phyloP scores from a whole-genome alignment of 2,797 vertebrate genomes.

The Ceryle rudis region DNA sequence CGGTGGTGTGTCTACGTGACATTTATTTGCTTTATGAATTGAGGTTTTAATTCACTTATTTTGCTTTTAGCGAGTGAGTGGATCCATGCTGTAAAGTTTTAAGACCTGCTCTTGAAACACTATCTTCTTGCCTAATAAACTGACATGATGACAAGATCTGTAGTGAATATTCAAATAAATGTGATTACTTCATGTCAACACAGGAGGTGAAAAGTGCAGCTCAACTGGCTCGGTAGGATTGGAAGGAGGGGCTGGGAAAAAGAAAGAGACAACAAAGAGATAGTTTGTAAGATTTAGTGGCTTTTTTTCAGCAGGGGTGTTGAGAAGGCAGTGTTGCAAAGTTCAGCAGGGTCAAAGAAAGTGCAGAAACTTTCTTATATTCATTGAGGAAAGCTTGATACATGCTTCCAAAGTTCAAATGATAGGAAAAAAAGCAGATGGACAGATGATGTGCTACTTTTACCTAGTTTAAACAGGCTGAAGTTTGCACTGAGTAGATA shows the following conservation, averaged over 20 bases:
- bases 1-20: conserved; percentile 77
- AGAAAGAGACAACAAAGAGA: conserved; percentile 85
- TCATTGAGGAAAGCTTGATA: conserved; percentile 52
- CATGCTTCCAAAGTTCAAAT: conserved; percentile 33
- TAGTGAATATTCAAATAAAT: conserved; percentile 81
- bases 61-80: conserved; percentile 74
- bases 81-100: conserved; percentile 77
- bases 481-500: background rate
- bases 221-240: conserved; percentile 76
- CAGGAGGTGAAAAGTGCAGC: conserved; percentile 85
- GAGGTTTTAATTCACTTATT: conserved; percentile 75
- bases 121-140: conserved; percentile 79
- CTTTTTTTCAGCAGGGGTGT: conserved; percentile 81
- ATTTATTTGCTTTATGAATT: conserved; percentile 74
- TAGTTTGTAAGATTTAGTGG: conserved; percentile 83
- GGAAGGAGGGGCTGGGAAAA: conserved; percentile 81
- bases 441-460: conserved; percentile 45
- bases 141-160: conserved; percentile 80
- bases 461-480: conserved; percentile 11
- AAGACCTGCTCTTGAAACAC: conserved; percentile 78
- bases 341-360: conserved; percentile 90
- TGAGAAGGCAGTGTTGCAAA: conserved; percentile 81
- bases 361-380: conserved; percentile 84
- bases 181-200: conserved; percentile 80
- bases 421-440: background rate